Percentiles rank a stretch among this genome's conserved stretches.
phyloP scores from a whole-genome alignment of 2,797 vertebrate species.

The Falco rusticolus region DNA sequence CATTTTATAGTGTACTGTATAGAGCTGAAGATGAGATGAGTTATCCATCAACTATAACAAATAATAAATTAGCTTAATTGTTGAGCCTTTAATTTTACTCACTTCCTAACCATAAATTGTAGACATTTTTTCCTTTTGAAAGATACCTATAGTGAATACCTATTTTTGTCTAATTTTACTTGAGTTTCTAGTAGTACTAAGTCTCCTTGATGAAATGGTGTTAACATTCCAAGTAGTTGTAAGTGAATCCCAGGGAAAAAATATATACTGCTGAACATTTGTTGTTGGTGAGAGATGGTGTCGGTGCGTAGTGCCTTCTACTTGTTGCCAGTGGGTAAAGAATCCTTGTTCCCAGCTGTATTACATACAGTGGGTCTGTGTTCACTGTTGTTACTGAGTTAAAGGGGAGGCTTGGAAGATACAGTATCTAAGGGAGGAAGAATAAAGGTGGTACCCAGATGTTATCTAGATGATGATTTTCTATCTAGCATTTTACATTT shows the following conservation, averaged over 20 bases:
- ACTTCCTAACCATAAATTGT: neutral
- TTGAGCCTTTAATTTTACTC: neutral
- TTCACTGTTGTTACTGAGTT: neutral
- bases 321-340: neutral
- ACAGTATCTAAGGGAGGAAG: neutral
- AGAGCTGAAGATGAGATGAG: neutral
- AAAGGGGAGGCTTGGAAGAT: neutral
- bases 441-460: neutral
- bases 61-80: neutral
- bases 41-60: neutral
- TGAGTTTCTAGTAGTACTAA: neutral
- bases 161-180: neutral
- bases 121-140: neutral
- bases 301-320: neutral
- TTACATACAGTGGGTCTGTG: neutral
- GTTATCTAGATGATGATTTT: neutral
- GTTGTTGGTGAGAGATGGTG: neutral
- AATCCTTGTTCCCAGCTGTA: neutral
- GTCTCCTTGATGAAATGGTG: neutral
- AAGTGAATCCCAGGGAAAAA: neutral
- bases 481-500: neutral
- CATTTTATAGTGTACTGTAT: neutral
- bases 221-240: neutral
- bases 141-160: neutral
- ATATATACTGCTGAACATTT: rapidly evolving